Percentiles rank a stretch among this genome's conserved stretches.
Conservation (phyloP, 2,797 vertebrate species). For the Eleutherodactylus coqui region DNA sequence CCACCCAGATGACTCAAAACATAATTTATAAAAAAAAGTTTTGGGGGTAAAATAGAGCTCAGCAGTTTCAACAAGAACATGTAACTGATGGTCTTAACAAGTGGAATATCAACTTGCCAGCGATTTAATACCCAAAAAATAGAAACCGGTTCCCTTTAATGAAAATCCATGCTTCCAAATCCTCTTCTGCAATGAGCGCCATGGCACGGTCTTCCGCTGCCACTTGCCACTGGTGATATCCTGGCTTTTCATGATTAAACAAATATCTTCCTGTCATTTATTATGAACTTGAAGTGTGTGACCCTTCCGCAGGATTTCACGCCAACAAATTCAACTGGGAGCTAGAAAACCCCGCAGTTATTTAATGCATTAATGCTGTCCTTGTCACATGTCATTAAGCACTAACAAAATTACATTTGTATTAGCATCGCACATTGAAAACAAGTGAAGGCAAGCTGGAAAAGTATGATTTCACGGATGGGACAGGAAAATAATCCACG, state of each 20-base stretch:
- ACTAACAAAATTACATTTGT: slow-evolving; percentile 33
- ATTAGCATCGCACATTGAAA: slow-evolving; percentile 7
- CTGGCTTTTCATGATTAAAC: slow-evolving; percentile 24
- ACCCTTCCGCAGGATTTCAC: slow-evolving; percentile 42
- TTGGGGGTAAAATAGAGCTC: too few species aligned
- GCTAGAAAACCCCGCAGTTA: slow-evolving; percentile 49
- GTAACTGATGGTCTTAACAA: too few species aligned
- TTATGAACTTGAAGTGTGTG: slow-evolving; percentile 51
- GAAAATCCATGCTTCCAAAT: not conserved
- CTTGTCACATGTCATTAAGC: slow-evolving; percentile 53
- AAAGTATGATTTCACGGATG: slow-evolving; percentile 18
- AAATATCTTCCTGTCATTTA: slow-evolving; percentile 44
- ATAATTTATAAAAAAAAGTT: too few species aligned
- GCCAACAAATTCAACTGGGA: slow-evolving; percentile 37
- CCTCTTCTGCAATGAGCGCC: not conserved
- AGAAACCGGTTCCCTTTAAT: not conserved
- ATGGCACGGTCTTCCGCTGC: not conserved
- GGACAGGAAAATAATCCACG: slow-evolving; percentile 22
- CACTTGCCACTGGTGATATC: slow-evolving; percentile 22
- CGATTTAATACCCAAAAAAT: too few species aligned
- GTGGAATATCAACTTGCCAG: too few species aligned
- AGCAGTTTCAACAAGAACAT: too few species aligned
- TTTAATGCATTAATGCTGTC: slow-evolving; percentile 46
- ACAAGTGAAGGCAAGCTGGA: slow-evolving; percentile 16
- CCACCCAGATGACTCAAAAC: too few species aligned